These are phyloP conservation scores for Branchipolynoe longqiensis DNA, from an alignment of 2,888 invertebrate genomes.

Conservation along the genomic window DNA sequence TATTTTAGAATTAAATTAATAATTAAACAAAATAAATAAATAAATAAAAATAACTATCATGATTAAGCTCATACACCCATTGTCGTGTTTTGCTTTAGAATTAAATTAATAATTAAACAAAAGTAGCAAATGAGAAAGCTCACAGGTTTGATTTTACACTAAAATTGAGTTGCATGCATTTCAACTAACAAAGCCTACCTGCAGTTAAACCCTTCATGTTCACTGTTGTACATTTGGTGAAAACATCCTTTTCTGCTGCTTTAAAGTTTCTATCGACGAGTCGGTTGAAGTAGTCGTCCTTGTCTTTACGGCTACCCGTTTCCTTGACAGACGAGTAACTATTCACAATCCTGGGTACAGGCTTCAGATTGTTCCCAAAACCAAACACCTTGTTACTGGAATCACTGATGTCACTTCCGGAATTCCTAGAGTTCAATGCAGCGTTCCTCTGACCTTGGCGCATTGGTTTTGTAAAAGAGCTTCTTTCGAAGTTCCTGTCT, in stretches of 20 bases:
- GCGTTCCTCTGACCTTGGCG: neutral
- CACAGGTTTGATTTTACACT: too few species aligned
- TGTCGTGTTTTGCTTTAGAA: too few species aligned
- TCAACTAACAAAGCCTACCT: neutral
- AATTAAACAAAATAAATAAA: too few species aligned
- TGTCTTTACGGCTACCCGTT: neutral
- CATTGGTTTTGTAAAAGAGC: neutral
- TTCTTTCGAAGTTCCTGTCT: neutral
- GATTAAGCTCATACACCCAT: too few species aligned
- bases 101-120: too few species aligned
- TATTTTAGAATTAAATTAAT: too few species aligned
- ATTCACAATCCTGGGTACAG: neutral
- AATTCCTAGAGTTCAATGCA: slow-evolving; percentile 5
- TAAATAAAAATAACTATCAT: too few species aligned
- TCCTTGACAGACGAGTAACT: neutral
- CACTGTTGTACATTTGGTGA: neutral
- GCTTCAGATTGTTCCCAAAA: neutral
- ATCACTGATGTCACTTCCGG: neutral
- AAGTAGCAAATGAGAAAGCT: too few species aligned
- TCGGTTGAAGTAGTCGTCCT: neutral
- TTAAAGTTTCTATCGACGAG: neutral
- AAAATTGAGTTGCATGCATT: too few species aligned
- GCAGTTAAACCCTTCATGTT: neutral
- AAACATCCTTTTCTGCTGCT: neutral
- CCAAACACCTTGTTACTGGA: neutral